Evolutionary conservation across 2,888 invertebrate species (phyloP).

Genomic region (Mimachlamys varia): DNA sequence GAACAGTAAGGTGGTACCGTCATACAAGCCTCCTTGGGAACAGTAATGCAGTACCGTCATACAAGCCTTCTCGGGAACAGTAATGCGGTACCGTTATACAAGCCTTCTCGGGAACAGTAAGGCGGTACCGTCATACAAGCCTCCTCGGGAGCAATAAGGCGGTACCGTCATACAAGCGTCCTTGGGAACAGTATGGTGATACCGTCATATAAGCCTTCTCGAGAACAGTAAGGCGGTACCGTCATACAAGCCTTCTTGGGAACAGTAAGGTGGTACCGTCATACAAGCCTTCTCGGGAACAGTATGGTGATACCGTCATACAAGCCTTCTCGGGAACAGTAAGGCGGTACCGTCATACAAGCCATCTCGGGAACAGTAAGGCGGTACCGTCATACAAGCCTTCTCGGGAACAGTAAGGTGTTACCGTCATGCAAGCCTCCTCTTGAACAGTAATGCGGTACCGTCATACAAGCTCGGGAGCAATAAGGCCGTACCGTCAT

Average conservation of each 20-base stretch:
- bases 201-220: neutral
- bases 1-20: neutral
- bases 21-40: neutral
- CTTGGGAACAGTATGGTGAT: neutral
- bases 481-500: neutral
- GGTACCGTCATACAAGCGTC: neutral
- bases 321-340: neutral
- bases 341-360: neutral
- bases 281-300: neutral
- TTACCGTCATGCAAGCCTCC: neutral
- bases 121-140: neutral
- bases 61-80: neutral
- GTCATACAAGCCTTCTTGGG: neutral
- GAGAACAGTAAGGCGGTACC: neutral
- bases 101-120: neutral
- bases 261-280: neutral
- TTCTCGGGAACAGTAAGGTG: neutral
- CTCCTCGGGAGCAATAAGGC: neutral
- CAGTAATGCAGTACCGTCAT: too few relatives aligned
- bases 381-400: neutral
- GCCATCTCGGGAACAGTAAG: neutral
- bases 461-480: neutral
- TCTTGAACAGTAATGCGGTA: neutral
- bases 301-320: neutral
- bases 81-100: neutral